Conservation (phyloP, 2,797 vertebrate species). For the Netta rufina region DNA sequence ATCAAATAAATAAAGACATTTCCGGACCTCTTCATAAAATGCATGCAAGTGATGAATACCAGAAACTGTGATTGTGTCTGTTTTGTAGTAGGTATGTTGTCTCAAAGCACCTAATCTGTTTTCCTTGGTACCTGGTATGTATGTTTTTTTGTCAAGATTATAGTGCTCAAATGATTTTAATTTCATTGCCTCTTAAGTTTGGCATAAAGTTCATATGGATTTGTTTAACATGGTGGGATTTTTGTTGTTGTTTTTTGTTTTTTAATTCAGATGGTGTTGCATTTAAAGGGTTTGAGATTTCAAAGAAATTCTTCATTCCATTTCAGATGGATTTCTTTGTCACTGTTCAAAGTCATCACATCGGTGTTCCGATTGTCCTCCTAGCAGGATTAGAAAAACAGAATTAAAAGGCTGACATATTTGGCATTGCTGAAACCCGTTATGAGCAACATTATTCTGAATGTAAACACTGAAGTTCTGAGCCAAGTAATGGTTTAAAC, state of each 20-base stretch:
- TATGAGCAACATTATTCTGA: neutral
- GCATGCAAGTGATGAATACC: neutral
- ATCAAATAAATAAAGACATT: slow-evolving; percentile 5
- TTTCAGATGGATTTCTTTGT: neutral
- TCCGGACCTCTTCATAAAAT: neutral
- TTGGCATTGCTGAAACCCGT: neutral
- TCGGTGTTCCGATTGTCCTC: neutral
- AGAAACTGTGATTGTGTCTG: neutral
- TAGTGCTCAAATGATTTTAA: neutral
- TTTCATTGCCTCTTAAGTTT: neutral
- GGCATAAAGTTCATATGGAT: neutral
- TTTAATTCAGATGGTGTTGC: neutral
- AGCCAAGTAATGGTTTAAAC: neutral
- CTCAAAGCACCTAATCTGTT: neutral
- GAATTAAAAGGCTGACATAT: neutral
- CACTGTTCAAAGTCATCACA: neutral
- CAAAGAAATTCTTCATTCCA: neutral
- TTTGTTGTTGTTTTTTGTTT: neutral
- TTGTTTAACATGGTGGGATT: neutral
- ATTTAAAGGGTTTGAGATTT: neutral
- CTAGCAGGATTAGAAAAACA: neutral
- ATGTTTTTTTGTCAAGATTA: neutral
- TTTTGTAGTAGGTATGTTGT: neutral
- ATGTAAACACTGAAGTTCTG: neutral
- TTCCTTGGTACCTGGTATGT: neutral